Base-by-base conservation (phyloP, 1,140 invertebrate genomes). In the Drosophila tsacasi region DNA sequence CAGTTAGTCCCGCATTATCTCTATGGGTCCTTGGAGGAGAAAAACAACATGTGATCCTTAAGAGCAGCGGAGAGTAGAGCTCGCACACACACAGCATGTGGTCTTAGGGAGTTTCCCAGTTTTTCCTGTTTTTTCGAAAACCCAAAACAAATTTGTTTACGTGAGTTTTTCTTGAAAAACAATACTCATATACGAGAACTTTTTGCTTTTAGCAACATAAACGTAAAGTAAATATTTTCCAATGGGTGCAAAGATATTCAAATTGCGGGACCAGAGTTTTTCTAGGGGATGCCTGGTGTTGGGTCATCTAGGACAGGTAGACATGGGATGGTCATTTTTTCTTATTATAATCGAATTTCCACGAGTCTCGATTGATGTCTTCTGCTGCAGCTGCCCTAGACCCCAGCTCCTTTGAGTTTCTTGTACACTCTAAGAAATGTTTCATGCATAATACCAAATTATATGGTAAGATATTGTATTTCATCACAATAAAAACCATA, bases 111-210 rank as follows among this genome's bases (percentile, higher is more conserved):
- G 44, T 67, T 63, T 82, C 42, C 65, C 54, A 19, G 30, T 42
- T 46, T 49, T 39, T 23, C 5, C 3, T 17, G 35, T 35, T 49
- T 39, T 57, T 12, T 39, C 23, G 6, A 80, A 72, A 79, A 79
- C 50, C 79, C 79, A 86, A 81, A 86, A 83, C 82, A 85, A 85
- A 85, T 85, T 81, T 85, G 82, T 85, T 85, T 85, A 85, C 82
- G 82, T 81, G 82, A 71, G 77, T 71, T 83, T 69, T 60, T 44
- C 55, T 42, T 30, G 54, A 64, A 67, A 82, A 69, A 61, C 50
- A 39, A 62, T 60, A 37, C 25, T n/a, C 37, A 39, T 37, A 49
- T 42, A 54, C 17, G 52, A 61, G 39, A 63, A 69, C 19, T 76
- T 74, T 76, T 58, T 39, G 52, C 77, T 79, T 79, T 82, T 82